These are phyloP conservation scores for Lymantria monacha DNA, from an alignment of 2,888 invertebrate genomes.

Conservation along the genomic window DNA sequence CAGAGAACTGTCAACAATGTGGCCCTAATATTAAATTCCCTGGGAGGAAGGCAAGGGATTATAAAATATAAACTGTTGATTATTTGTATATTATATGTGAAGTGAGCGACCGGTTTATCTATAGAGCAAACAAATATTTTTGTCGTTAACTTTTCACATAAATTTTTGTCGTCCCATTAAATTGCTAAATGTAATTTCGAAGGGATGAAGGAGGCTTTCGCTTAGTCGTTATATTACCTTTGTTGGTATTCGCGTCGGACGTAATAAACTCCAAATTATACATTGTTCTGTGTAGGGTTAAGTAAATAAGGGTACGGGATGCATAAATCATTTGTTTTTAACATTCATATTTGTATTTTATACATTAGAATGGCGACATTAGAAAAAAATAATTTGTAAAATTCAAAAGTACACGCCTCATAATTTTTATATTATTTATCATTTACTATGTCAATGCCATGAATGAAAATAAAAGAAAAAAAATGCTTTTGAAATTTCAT, in stretches of 20 bases:
- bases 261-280: conserved; percentile 10
- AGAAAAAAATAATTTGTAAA: no score
- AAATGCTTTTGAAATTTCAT: no score
- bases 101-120: conserved; percentile 18
- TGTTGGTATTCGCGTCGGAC: conserved; percentile 16
- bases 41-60: no score
- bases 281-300: conserved; percentile 1
- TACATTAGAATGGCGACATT: no score
- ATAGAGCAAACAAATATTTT: conserved; percentile 36
- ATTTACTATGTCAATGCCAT: no score
- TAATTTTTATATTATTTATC: no score
- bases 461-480: no score
- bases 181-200: conserved; percentile 53
- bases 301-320: neutral
- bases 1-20: no score
- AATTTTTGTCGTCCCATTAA: conserved; percentile 68
- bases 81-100: neutral
- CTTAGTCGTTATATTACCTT: conserved; percentile 16
- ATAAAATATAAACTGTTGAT: no score
- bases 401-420: no score
- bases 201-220: conserved; percentile 27
- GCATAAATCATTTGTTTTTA: neutral
- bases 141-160: conserved; percentile 64
- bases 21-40: no score
- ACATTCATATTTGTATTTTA: neutral